Conservation (phyloP, 2,888 invertebrate species). For the Agrotis segetum region DNA sequence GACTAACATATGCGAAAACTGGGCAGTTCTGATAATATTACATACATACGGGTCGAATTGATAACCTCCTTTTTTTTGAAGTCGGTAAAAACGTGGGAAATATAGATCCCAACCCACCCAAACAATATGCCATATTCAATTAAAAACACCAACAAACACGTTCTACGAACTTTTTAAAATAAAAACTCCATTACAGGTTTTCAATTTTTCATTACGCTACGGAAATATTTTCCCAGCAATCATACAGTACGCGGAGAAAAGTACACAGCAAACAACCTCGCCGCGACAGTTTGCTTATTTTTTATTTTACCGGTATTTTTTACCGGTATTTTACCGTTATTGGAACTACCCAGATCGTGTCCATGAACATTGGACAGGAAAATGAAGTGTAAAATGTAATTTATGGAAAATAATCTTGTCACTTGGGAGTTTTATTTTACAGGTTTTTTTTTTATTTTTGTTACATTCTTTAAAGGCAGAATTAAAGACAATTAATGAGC, state of each 20-base stretch:
- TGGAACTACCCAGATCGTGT: constrained; percentile 56
- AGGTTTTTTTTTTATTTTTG: no score
- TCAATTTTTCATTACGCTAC: constrained; percentile 51
- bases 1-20: no score
- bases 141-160: neutral
- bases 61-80: no score
- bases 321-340: constrained; percentile 45
- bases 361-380: constrained; percentile 35
- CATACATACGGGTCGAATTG: no score
- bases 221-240: constrained; percentile 62
- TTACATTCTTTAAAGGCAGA: no score
- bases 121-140: neutral
- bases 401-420: constrained; percentile 15
- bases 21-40: no score
- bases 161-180: constrained; percentile 5
- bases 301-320: constrained; percentile 32
- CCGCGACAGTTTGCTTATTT: constrained; percentile 47
- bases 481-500: no score
- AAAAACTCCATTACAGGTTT: constrained; percentile 47
- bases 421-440: no score
- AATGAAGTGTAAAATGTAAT: constrained; percentile 46
- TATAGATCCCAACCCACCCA: no score
- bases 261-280: constrained; percentile 57
- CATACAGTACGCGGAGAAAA: constrained; percentile 34
- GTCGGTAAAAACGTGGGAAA: no score